Conservation (phyloP, 2,797 vertebrate species). For the Bothrops alternatus region DNA sequence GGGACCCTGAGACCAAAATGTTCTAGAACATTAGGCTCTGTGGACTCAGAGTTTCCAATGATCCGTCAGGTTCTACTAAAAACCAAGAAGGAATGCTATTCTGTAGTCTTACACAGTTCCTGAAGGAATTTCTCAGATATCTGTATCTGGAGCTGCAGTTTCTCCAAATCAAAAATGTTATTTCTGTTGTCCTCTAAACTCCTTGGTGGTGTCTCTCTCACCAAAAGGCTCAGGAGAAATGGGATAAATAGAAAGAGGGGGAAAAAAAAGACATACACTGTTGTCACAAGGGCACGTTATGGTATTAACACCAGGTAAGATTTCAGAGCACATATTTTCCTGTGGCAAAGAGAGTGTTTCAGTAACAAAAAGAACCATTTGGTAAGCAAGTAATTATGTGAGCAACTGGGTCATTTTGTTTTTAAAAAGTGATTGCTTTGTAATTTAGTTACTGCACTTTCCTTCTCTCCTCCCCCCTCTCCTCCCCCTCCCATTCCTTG, state of each 20-base stretch:
- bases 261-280: background rate
- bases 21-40: background rate
- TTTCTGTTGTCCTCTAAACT: background rate
- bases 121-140: background rate
- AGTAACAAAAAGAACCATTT: background rate
- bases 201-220: background rate
- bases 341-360: background rate
- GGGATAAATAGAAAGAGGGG: background rate
- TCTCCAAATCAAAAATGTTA: too few species aligned
- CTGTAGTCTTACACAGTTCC: background rate
- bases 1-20: background rate
- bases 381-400: background rate
- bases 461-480: background rate
- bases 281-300: too few species aligned
- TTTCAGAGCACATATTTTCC: slow-evolving; percentile 22
- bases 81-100: background rate
- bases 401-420: background rate
- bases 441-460: slow-evolving; percentile 35
- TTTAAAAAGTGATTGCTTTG: background rate
- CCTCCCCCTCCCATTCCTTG: background rate
- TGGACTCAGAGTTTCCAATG: background rate
- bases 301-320: background rate
- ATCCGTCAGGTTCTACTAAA: background rate
- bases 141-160: too few species aligned
- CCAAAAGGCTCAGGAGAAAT: background rate